Conservation (phyloP, 1,140 invertebrate genomes). For the Diachasma alloeum region DNA sequence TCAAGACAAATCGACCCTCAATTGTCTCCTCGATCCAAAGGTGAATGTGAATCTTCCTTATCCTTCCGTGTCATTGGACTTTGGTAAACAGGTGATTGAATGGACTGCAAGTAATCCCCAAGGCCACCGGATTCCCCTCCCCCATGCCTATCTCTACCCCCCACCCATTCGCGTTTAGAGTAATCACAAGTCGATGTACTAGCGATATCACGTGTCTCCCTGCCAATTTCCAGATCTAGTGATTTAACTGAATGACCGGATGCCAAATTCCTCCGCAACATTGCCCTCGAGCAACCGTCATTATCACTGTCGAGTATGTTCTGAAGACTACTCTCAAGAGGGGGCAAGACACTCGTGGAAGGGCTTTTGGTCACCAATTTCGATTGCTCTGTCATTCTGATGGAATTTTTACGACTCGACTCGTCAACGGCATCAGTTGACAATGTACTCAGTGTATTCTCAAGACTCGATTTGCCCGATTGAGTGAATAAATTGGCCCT, state of each 20-base stretch:
- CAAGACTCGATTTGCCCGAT: constrained; percentile 31
- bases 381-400: constrained; percentile 11
- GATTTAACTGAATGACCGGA: constrained; percentile 4
- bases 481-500: constrained; percentile 47
- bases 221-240: constrained; percentile 8
- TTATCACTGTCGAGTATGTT: constrained; percentile 42
- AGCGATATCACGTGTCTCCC: background rate
- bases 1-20: background rate
- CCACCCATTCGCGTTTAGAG: constrained; percentile 1
- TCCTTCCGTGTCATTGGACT: constrained; percentile 15
- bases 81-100: constrained; percentile 39
- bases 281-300: background rate
- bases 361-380: constrained; percentile 15
- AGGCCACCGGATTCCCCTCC: constrained; percentile 39
- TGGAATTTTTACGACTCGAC: constrained; percentile 30
- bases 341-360: constrained; percentile 18
- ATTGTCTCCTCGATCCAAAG: background rate
- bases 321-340: constrained; percentile 45
- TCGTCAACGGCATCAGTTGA: constrained; percentile 6
- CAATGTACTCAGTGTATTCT: background rate
- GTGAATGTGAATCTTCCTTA: constrained; percentile 15
- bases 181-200: constrained; percentile 27
- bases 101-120: constrained; percentile 51
- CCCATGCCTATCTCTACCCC: constrained; percentile 16
- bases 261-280: background rate